These are phyloP conservation scores for Ischnura elegans DNA, from an alignment of 2,888 invertebrate genomes.

Conservation along the genomic window DNA sequence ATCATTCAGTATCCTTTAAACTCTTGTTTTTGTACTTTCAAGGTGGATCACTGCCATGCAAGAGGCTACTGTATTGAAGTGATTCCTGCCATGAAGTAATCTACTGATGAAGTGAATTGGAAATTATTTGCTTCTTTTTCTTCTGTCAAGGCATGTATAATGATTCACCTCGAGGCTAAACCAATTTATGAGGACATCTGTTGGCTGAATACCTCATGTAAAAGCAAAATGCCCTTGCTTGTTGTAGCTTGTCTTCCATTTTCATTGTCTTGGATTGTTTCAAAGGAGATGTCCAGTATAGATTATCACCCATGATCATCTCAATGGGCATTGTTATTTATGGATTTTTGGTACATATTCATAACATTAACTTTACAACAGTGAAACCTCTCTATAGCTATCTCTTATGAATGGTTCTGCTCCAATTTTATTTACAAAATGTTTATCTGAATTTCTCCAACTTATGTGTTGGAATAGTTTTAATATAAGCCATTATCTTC, in stretches of 20 bases:
- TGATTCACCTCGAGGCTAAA: not conserved
- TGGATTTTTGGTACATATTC: not conserved
- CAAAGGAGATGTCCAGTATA: not conserved
- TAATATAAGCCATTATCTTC: not conserved
- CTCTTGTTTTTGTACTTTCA: slow-evolving; percentile 69
- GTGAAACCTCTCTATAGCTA: slow-evolving; percentile 14
- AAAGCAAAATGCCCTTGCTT: not conserved
- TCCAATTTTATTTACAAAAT: not conserved
- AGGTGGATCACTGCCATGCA: slow-evolving; percentile 75
- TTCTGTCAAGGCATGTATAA: not conserved
- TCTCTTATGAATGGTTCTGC: not conserved
- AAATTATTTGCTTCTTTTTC: not conserved
- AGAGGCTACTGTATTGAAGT: slow-evolving; percentile 74
- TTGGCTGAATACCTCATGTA: not conserved
- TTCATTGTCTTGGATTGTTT: slow-evolving; percentile 15
- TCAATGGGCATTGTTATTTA: not conserved
- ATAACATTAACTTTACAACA: not conserved
- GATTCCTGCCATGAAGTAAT: slow-evolving; percentile 69
- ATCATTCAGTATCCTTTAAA: not conserved
- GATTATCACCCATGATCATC: not conserved
- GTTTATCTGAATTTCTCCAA: not conserved
- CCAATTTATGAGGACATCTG: not conserved
- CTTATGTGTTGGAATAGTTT: not conserved
- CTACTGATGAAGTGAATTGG: not conserved
- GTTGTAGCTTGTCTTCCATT: not conserved